These are phyloP conservation scores for Lasioglossum morio DNA, from an alignment of 2,888 invertebrate species.

Conservation along the genomic window DNA sequence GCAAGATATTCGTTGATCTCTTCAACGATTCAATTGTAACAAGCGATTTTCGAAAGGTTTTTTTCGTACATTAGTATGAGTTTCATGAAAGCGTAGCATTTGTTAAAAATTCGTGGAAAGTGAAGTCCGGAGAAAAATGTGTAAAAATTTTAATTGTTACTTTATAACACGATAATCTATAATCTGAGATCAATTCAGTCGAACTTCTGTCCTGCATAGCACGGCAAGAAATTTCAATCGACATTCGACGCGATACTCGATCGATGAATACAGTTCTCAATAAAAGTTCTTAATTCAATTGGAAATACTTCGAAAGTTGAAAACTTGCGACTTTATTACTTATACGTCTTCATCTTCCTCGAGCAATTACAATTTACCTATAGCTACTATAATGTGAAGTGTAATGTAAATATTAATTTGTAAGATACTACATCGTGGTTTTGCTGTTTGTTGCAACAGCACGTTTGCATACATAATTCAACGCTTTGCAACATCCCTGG, in stretches of 20 bases:
- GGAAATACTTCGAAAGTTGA: background rate
- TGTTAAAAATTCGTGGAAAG: background rate
- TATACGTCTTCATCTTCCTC: background rate
- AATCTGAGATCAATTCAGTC: background rate
- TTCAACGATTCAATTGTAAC: constrained; percentile 1
- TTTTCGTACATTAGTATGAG: background rate
- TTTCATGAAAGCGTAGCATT: too few species aligned
- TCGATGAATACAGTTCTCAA: background rate
- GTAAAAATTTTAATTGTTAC: background rate
- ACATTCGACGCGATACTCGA: background rate
- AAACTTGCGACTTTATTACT: background rate
- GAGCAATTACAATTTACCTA: background rate
- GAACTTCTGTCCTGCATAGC: background rate
- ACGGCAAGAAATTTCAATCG: background rate
- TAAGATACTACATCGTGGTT: background rate
- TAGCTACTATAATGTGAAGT: background rate
- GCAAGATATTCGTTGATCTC: background rate
- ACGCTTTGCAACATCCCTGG: background rate
- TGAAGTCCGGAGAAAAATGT: background rate
- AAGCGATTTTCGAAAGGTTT: background rate
- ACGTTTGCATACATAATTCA: background rate
- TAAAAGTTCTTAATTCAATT: background rate
- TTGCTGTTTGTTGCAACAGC: background rate
- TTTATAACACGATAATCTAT: background rate
- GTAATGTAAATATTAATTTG: background rate